Evolutionary conservation across 2,888 invertebrate genomes (phyloP), one percentile per base, ranked within the genome.

Genomic region (Dryobota labecula): DNA sequence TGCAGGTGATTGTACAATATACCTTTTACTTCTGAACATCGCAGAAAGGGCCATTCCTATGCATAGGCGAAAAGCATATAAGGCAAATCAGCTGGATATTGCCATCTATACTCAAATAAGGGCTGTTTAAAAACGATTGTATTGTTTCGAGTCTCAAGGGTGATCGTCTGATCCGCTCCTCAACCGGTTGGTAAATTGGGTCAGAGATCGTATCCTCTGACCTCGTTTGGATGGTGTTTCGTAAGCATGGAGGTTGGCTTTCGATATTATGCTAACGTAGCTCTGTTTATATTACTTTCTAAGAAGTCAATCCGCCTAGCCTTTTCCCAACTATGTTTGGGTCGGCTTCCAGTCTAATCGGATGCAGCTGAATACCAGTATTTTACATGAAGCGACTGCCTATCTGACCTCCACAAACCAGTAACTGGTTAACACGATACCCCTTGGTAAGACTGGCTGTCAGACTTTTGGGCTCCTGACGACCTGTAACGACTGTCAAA

Each of bases 161-260:
- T 57, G 63, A 64, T 61, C 54, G 70, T 67, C 67, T 57, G 63
- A 80, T 61, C 60, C 56, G 47, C 45, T 41, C 53, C 66, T 51
- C 61, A 56, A 66, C 24, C 47, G 62, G n/a, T 54, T 62, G 51
- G 45, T 20, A 51, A 79, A 83, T 72, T 69, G 45, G 79, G 79
- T 83, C 83, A 83, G 41, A 72, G 78, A 63, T 82, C 60, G 9
- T 56, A 65, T 68, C 54, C 62, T 83, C 33, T 63, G 74, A 73
- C 80, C 79, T 56, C 57, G 51, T 72, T 78, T 51, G 15, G n/a
- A 45, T 58, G 36, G 53, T 24, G 70, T 80, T 66, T 53, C 53
- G 15, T 63, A 41, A 68, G 27, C 38, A 43, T 30, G 18, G 11
- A 27, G 30, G 36, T 18, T 65, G 33, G 8, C 43, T 68, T 67